These are phyloP conservation scores for Thripadectes ignobilis DNA, from an alignment of 2,797 vertebrate genomes.

Conservation along the genomic window DNA sequence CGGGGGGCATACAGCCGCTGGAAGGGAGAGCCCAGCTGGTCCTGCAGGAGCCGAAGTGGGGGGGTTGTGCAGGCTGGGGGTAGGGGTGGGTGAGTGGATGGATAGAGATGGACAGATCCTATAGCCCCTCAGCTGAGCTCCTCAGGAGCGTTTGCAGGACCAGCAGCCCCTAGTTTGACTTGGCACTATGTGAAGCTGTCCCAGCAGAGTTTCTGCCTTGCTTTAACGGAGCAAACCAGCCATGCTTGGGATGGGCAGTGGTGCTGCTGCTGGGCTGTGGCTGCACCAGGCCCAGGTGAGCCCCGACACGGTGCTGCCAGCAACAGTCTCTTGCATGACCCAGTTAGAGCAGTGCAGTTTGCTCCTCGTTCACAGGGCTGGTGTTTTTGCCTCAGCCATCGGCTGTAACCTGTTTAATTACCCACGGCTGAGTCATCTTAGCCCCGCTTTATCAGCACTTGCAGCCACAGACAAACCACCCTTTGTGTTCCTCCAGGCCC, in stretches of 20 bases:
- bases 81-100: background rate
- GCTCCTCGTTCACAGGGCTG: background rate
- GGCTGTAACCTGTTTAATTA: background rate
- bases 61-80: background rate
- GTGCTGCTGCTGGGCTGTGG: accelerated
- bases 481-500: conserved; percentile 35
- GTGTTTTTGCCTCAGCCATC: background rate
- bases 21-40: background rate
- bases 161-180: background rate
- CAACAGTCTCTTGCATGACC: accelerated
- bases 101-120: background rate
- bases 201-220: background rate
- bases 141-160: background rate
- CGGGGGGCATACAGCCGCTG: background rate
- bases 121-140: background rate
- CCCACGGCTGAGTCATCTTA: background rate
- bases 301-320: accelerated
- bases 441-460: background rate
- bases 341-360: background rate
- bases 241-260: accelerated
- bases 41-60: background rate
- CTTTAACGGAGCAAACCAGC: accelerated
- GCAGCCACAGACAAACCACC: background rate
- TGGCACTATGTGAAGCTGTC: accelerated
- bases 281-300: accelerated